A percentile compares a stretch with the other conserved stretches of the same genome.
Conservation (phyloP, 2,113 vertebrate species). For the Heliornis fulica region DNA sequence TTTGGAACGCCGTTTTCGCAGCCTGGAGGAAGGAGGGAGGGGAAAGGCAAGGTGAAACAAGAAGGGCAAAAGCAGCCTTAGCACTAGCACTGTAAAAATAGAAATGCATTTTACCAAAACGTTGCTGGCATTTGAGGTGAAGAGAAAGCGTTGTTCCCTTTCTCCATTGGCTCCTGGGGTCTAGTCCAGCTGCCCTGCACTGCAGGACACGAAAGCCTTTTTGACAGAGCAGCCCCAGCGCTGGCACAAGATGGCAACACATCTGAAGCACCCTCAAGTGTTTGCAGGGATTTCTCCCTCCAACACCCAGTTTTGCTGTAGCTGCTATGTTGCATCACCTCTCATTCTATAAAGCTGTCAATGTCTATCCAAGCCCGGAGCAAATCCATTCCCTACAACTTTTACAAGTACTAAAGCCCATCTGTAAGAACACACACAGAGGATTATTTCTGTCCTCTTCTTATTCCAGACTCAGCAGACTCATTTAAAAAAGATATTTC, state of each 20-base stretch:
- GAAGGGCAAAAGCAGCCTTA: not conserved
- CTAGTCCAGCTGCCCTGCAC: not conserved
- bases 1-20: not conserved
- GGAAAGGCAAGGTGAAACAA: not conserved
- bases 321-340: not conserved
- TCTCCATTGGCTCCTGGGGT: not conserved
- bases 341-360: not conserved
- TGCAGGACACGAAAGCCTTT: not conserved
- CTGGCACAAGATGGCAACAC: not conserved
- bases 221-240: not conserved
- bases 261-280: not conserved
- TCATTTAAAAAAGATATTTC: not conserved
- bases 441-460: slow-evolving; percentile 29
- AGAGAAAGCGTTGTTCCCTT: not conserved
- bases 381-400: slow-evolving; percentile 7
- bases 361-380: not conserved
- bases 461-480: not conserved
- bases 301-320: not conserved
- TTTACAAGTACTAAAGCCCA: not conserved
- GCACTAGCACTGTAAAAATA: not conserved
- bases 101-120: not conserved
- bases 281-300: not conserved
- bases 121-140: not conserved
- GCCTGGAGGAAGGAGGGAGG: not conserved
- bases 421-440: not conserved